These are phyloP conservation scores for Nebria ingens DNA, from an alignment of 1,140 invertebrate genomes.

Conservation along the genomic window DNA sequence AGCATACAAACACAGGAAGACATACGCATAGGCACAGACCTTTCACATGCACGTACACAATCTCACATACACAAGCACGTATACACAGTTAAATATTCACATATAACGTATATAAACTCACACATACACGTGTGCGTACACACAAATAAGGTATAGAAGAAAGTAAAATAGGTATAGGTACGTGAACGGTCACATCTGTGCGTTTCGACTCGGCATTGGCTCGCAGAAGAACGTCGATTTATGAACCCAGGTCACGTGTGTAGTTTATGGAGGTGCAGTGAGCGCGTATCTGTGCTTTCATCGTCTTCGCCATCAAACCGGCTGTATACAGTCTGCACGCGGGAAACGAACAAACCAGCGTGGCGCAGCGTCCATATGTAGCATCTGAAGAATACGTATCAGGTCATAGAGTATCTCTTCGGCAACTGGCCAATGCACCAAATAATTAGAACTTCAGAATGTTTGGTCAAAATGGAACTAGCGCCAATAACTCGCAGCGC, in stretches of 20 bases:
- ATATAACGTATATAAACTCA: too few relatives aligned
- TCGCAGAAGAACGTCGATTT: neutral
- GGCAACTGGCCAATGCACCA: too few relatives aligned
- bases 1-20: too few relatives aligned
- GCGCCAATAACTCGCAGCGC: too few relatives aligned
- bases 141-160: neutral
- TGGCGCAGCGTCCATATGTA: neutral
- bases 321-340: neutral
- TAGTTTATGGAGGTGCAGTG: slow-evolving; percentile 2
- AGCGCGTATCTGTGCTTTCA: slow-evolving; percentile 5
- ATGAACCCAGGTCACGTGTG: slow-evolving; percentile 5
- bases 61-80: too few relatives aligned
- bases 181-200: slow-evolving; percentile 4
- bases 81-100: too few relatives aligned
- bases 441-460: too few relatives aligned
- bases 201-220: neutral
- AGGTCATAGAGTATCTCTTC: too few relatives aligned
- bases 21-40: too few relatives aligned
- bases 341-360: neutral
- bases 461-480: too few relatives aligned
- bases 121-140: neutral
- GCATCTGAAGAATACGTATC: neutral
- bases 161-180: neutral
- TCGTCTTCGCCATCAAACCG: neutral
- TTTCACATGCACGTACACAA: too few relatives aligned